These are phyloP conservation scores for Luperina nickerlii DNA, from an alignment of 2,888 invertebrate genomes.

Conservation along the genomic window DNA sequence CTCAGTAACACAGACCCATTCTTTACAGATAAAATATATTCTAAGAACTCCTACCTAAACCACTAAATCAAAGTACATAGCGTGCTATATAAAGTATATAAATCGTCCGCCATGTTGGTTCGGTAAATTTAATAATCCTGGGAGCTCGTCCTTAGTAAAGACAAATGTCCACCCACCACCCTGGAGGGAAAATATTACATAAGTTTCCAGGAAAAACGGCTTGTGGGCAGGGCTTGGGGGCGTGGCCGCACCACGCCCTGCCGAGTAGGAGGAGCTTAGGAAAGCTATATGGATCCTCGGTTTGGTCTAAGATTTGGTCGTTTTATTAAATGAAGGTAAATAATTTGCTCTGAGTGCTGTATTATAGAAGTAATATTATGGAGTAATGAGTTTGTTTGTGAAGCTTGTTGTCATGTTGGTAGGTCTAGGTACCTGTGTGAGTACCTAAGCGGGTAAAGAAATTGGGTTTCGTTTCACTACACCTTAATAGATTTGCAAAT, in stretches of 20 bases:
- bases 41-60: conserved; percentile 55
- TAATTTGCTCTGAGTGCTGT: conserved; percentile 68
- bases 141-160: conserved; percentile 75
- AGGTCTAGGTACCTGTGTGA: background rate
- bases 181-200: conserved; percentile 76
- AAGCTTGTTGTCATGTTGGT: conserved; percentile 14
- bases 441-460: background rate
- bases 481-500: conserved; percentile 6
- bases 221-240: conserved; percentile 65
- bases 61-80: conserved; percentile 70
- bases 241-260: conserved; percentile 71
- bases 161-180: conserved; percentile 84
- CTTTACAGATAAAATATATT: conserved; percentile 64
- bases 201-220: conserved; percentile 72
- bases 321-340: conserved; percentile 64
- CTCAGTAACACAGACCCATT: conserved; percentile 51
- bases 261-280: conserved; percentile 58
- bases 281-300: conserved; percentile 46
- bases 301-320: conserved; percentile 50
- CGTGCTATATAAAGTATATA: conserved; percentile 66
- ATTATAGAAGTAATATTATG: conserved; percentile 36
- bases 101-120: conserved; percentile 76
- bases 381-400: conserved; percentile 64
- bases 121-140: conserved; percentile 86
- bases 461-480: background rate